phyloP scores from a whole-genome alignment of 2,113 vertebrate genomes.

The Ageneiosus marmoratus region DNA sequence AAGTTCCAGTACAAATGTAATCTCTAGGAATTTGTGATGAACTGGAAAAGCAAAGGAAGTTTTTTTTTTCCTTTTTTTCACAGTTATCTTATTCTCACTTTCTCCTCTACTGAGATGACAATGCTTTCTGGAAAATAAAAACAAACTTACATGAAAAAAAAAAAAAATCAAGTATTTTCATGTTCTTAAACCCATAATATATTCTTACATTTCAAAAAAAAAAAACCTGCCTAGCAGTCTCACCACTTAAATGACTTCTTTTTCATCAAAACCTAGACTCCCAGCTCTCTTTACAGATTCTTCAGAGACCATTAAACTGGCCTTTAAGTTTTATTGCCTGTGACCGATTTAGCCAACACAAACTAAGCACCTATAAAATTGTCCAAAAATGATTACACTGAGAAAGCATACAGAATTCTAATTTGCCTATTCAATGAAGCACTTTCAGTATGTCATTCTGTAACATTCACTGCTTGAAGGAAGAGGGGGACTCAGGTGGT shows the following conservation, averaged over 20 bases:
- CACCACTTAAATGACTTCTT: conserved; percentile 57
- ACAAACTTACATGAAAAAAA: conserved; percentile 26
- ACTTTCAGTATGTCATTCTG: not conserved
- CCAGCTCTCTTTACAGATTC: conserved; percentile 63
- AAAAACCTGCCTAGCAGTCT: conserved; percentile 47
- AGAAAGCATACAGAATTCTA: conserved; percentile 55
- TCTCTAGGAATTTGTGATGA: not conserved
- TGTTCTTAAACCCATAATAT: conserved; percentile 49
- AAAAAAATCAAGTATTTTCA: too few relatives aligned
- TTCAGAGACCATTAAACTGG: conserved; percentile 66
- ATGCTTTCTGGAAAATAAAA: not conserved
- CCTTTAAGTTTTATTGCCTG: conserved; percentile 67
- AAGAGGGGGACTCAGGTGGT: not conserved
- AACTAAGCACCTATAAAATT: conserved; percentile 66
- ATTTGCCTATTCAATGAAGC: conserved; percentile 56
- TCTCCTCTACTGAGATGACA: not conserved
- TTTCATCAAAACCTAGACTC: conserved; percentile 57
- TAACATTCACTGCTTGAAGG: conserved; percentile 38
- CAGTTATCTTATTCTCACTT: not conserved
- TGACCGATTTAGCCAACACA: conserved; percentile 62
- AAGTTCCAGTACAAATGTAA: not conserved
- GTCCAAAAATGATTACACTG: conserved; percentile 59
- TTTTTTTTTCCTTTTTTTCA: not conserved
- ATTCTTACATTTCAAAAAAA: conserved; percentile 53
- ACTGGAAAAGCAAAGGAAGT: not conserved